phyloP scores from a whole-genome alignment of 2,888 invertebrate genomes.

The Mimumesa dahlbomi region DNA sequence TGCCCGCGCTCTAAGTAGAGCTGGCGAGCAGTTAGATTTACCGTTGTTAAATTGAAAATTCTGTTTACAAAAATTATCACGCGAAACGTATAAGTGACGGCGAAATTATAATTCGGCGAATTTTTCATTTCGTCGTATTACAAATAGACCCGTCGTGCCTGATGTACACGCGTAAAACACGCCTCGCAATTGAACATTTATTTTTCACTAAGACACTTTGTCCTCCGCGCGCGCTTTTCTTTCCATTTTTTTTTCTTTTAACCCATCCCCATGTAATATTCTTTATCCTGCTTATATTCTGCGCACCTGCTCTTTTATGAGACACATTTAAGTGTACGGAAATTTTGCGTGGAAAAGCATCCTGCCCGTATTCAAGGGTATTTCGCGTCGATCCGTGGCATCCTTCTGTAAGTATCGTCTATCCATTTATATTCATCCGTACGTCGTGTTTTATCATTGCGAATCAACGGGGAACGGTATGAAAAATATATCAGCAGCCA shows the following conservation, averaged over 20 bases:
- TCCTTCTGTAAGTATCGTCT: not conserved
- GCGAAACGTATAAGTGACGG: too few relatives aligned
- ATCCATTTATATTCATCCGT: constrained; percentile 4
- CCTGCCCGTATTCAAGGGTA: too few relatives aligned
- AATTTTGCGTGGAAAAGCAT: constrained; percentile 2
- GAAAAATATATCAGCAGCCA: constrained; percentile 31
- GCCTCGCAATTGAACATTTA: too few relatives aligned
- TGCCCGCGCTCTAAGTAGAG: too few relatives aligned
- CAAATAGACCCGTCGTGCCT: too few relatives aligned
- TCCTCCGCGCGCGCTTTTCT: too few relatives aligned
- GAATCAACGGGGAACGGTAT: constrained; percentile 1
- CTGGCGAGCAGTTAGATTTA: too few relatives aligned
- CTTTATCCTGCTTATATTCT: not conserved
- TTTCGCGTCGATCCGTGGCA: too few relatives aligned
- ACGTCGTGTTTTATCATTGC: constrained; percentile 10
- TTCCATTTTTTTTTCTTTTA: not conserved
- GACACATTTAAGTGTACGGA: not conserved
- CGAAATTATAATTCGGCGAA: too few relatives aligned
- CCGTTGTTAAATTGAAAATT: not conserved
- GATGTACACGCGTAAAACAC: too few relatives aligned
- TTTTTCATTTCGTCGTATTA: too few relatives aligned
- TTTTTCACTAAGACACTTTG: too few relatives aligned
- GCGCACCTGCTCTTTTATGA: constrained; percentile 4
- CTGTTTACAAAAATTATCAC: not conserved
- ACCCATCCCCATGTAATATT: not conserved